These are phyloP conservation scores for Pimephales promelas DNA, from an alignment of 2,113 vertebrate species.

Conservation along the genomic window DNA sequence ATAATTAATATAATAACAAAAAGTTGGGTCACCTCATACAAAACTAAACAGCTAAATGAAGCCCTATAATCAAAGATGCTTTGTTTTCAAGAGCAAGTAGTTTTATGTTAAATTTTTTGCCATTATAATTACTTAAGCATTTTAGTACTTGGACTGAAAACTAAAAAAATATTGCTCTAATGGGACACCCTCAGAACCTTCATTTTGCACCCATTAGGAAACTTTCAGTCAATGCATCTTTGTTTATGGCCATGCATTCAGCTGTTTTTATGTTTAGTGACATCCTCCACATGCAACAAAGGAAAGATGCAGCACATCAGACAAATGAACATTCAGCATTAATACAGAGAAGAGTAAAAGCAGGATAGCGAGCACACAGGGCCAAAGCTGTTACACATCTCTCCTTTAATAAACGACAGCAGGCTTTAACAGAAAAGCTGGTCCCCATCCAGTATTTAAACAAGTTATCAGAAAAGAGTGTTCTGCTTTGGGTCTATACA, in stretches of 20 bases:
- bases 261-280: conserved; percentile 46
- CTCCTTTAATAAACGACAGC: background rate
- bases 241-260: conserved; percentile 58
- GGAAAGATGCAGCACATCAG: conserved; percentile 62
- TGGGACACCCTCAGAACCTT: background rate
- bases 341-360: conserved; percentile 7
- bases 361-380: background rate
- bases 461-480: background rate
- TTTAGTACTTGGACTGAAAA: background rate
- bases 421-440: background rate
- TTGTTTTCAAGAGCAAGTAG: background rate
- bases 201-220: background rate
- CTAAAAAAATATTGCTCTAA: conserved; percentile 48
- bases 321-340: conserved; percentile 55
- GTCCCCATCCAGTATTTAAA: background rate
- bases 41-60: conserved; percentile 29
- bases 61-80: conserved; percentile 42
- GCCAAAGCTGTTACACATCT: background rate
- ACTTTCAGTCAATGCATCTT: conserved; percentile 53
- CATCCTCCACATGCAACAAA: conserved; percentile 44
- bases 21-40: background rate
- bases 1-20: background rate
- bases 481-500: background rate
- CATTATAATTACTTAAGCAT: background rate
- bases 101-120: background rate